Conservation (phyloP, 2,797 vertebrate species). For the Crypturellus tataupa region DNA sequence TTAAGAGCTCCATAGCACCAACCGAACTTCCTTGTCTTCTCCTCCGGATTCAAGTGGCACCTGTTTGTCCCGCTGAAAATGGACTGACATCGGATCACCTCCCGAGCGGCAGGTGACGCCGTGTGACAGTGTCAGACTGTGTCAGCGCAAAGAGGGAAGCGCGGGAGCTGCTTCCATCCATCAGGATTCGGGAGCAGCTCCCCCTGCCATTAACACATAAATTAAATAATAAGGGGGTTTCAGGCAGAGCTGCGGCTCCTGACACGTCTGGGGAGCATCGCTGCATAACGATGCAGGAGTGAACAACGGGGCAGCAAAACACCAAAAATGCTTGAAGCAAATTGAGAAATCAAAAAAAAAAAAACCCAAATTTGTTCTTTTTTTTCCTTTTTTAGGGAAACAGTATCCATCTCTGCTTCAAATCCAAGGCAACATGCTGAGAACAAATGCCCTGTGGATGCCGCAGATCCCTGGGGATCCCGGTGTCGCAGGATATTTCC, state of each 20-base stretch:
- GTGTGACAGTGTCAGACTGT: slow-evolving; percentile 62
- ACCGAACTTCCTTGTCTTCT: slow-evolving; percentile 17
- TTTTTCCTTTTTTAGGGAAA: background rate
- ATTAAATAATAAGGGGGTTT: slow-evolving; percentile 14
- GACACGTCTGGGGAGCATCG: background rate
- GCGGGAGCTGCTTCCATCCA: background rate
- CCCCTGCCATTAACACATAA: slow-evolving; percentile 37
- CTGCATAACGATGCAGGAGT: background rate
- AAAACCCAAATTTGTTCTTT: background rate
- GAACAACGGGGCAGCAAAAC: background rate
- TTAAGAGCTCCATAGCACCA: slow-evolving; percentile 1
- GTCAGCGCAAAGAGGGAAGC: slow-evolving; percentile 39
- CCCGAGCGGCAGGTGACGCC: slow-evolving; percentile 3
- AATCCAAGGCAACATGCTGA: background rate
- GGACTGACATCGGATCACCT: slow-evolving; percentile 60
- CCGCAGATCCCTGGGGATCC: too few relatives aligned
- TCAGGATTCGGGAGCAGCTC: background rate
- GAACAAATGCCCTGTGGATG: background rate
- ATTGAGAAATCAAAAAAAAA: background rate
- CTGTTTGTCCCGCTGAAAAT: slow-evolving; percentile 48
- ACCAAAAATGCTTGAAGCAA: background rate
- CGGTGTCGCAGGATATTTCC: background rate
- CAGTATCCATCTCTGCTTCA: background rate
- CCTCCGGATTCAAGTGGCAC: slow-evolving; percentile 22
- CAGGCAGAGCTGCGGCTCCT: background rate